phyloP scores from a whole-genome alignment of 2,797 vertebrate genomes.

The Epinephelus coioides region DNA sequence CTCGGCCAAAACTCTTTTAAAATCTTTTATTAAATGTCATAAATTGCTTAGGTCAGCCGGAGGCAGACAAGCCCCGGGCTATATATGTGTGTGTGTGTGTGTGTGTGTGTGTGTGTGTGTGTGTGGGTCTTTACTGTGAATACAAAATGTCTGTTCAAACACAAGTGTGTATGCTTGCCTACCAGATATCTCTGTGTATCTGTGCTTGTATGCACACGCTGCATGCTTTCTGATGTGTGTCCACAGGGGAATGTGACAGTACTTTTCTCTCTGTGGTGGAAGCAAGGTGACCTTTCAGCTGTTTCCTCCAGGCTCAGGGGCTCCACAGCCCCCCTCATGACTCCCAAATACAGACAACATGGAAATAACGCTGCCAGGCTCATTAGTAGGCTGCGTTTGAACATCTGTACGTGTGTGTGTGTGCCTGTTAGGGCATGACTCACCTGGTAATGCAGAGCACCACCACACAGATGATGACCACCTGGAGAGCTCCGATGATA shows the following conservation, averaged over 20 bases:
- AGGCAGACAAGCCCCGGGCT: conserved; percentile 56
- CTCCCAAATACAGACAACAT: conserved; percentile 28
- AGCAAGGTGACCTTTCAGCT: conserved; percentile 69
- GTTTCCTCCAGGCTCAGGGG: conserved; percentile 44
- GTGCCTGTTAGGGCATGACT: conserved; percentile 70
- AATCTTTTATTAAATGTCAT: conserved; percentile 82
- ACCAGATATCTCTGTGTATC: conserved; percentile 36
- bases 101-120: background rate
- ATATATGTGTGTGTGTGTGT: conserved; percentile 5
- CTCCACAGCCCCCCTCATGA: conserved; percentile 19
- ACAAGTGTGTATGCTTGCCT: conserved; percentile 23
- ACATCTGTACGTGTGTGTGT: background rate
- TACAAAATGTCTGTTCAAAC: conserved; percentile 51
- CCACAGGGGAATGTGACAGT: conserved; percentile 25
- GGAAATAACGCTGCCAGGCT: conserved; percentile 31
- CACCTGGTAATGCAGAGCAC: conserved; percentile 99
- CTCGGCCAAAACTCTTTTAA: conserved; percentile 68
- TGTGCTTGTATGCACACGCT: conserved; percentile 14
- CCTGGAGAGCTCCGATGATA: conserved; percentile 98
- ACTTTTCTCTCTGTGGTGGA: conserved; percentile 25
- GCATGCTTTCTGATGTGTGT: conserved; percentile 23
- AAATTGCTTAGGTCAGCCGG: conserved; percentile 78
- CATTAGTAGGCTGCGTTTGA: conserved; percentile 46
- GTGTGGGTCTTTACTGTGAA: conserved; percentile 33
- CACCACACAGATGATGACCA: conserved; percentile 98